Evolutionary conservation across 2,113 vertebrate species (phyloP), one percentile per base, ranked within the genome.

Genomic region (Athene noctua): DNA sequence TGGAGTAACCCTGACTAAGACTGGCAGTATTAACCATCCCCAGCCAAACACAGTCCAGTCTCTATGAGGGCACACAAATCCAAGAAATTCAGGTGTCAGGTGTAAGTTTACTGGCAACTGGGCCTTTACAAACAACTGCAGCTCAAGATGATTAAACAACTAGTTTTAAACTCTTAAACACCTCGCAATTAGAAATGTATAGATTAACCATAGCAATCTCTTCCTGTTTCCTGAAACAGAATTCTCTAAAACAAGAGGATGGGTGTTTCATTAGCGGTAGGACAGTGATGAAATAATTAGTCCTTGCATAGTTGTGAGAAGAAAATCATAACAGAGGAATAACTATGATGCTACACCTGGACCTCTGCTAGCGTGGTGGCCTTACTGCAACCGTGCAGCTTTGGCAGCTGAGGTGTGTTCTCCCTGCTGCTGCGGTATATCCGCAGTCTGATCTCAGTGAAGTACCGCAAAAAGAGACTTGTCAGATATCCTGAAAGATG

Each of bases 331-430:
- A 78, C 2, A 8, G 29, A 88, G 14, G 13, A 70, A 27, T 72
- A 78, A 80, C 17, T 54, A 38, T 0, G 1, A n/a, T 51, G 46
- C 17, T 4, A 0, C 26, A 13, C 17, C 13, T 13, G 70, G 17
- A n/a, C 7, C 52, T 19, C 23, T 90, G n/a, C 55, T 29, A 52
- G 18, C 1, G 0, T 26, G 18, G 47, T 55, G 52, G 32, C 36
- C 47, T 55, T 29, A 14, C 11, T 30, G 68, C 40, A 75, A 9
- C 29, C 3, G 0, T 11, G 34, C 40, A 44, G 51, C 51, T 91
- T 55, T 68, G 52, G 42, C 70, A 62, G 17, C 57, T 65, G 46
- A 46, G 8, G 10, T 0, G 0, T 9, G 29, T n/a, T 54, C n/a
- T 57, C 19, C 30, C 26, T 0, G 0, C n/a, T 75, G 80, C 71